Base-by-base conservation (phyloP, 1,140 invertebrate species). In the Pseudomyrmex concolor region DNA sequence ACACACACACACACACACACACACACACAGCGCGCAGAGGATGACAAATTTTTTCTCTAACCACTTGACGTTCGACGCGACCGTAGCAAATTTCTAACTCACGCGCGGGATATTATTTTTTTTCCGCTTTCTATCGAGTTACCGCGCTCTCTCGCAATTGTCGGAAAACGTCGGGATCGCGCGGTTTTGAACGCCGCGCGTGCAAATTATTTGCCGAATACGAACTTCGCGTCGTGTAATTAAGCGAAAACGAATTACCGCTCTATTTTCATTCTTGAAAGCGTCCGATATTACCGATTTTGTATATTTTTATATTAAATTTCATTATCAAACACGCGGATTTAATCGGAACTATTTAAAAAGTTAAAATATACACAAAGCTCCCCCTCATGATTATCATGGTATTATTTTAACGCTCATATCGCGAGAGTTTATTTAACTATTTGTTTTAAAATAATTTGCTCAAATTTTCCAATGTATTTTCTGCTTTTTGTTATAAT, bases 21-120 rank as follows among this genome's bases (percentile, higher is more conserved):
- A 34, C 25, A 34, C 25, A 34, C 25, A 34, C 54, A 22, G n/a
- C n/a, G n/a, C 54, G 43, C 34, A 0, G 34, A 34, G 66, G 19
- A 43, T 71, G 76, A 80, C 76, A 80, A 70, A 80, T 80, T 80
- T 80, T 80, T 71, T 59, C 76, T 71, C 66, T 59, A 71, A 80
- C 66, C 76, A 80, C 76, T 80, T 71, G 76, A 80, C 76, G 76
- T 59, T 80, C 66, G 54, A 50, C 66, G 19, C 54, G 54, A 43
- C 43, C 43, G 43, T 34, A 68, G 54, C 25, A 60, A 80, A 80
- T 80, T 70, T 59, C 76, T 80, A 80, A 71, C 76, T 66, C 76
- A 25, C 34, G 76, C 76, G 76, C 43, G 15, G 54, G 54, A 43
- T 71, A 80, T 71, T 80, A 71, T 80, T 80, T 70, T 70, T 77